Conservation (phyloP, 35 echinoderm and acorn worm genomes). For the Heliocidaris tuberculata region DNA sequence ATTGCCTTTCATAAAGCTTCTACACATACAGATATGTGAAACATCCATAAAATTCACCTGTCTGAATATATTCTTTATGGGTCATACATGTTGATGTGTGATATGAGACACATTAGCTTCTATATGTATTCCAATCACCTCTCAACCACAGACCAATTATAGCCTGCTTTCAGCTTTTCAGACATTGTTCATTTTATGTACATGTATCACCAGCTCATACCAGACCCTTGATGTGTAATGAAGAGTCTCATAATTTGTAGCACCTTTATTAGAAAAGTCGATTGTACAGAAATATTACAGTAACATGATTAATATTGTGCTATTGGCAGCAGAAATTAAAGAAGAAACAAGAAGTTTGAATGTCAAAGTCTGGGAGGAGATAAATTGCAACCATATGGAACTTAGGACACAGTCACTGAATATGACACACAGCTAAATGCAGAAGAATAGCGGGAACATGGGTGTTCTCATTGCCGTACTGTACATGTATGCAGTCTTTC, state of each 20-base stretch:
- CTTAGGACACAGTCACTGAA: not conserved
- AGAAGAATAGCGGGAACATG: not conserved
- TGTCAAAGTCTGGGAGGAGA: not conserved
- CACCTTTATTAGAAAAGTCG: not conserved
- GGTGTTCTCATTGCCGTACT: not conserved
- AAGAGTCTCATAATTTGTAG: not conserved
- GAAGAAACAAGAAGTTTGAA: not conserved
- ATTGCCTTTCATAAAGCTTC: not conserved
- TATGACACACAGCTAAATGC: no score
- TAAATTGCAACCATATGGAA: not conserved
- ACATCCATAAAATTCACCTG: not conserved
- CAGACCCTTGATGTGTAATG: not conserved
- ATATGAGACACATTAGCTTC: not conserved
- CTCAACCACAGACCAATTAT: not conserved
- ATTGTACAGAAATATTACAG: not conserved
- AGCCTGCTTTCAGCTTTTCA: not conserved
- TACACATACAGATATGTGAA: not conserved
- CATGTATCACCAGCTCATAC: not conserved
- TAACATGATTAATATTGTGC: no score
- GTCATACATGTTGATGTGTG: slow-evolving; percentile 11
- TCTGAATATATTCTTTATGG: not conserved
- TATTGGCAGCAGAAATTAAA: not conserved
- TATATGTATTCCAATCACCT: not conserved
- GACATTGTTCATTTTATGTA: not conserved
- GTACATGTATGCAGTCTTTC: not conserved